Evolutionary conservation across 1,140 invertebrate genomes (phyloP).

Genomic region (Monochamus saltuarius): DNA sequence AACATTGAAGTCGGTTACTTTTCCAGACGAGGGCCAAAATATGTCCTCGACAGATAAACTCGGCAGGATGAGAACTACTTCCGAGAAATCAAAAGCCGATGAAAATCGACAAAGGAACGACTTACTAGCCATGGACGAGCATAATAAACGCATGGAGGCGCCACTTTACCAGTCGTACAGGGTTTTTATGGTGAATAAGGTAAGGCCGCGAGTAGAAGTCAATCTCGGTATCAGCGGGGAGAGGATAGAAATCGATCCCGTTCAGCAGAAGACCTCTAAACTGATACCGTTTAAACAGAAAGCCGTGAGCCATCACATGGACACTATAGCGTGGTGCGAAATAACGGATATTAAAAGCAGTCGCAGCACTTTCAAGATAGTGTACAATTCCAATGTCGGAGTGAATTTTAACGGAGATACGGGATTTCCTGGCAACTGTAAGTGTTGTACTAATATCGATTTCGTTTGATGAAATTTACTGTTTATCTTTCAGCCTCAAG

Average conservation of each 20-base stretch:
- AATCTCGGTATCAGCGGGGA: conserved; percentile 82
- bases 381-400: conserved; percentile 53
- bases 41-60: conserved; percentile 12
- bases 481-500: conserved; percentile 47
- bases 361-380: conserved; percentile 64
- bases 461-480: conserved; percentile 9
- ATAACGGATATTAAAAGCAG: conserved; percentile 67
- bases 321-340: conserved; percentile 83
- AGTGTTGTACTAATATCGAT: conserved; percentile 4
- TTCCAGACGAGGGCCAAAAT: conserved; percentile 18
- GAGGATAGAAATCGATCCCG: conserved; percentile 87
- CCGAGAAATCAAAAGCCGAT: conserved; percentile 32
- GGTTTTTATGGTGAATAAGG: conserved; percentile 76
- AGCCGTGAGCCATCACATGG: conserved; percentile 78
- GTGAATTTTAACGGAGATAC: conserved; percentile 7
- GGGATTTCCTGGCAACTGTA: conserved; percentile 17
- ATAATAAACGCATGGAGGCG: conserved; percentile 75
- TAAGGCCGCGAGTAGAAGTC: conserved; percentile 78
- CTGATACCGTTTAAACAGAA: conserved; percentile 69
- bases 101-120: conserved; percentile 37
- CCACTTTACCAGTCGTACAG: conserved; percentile 82
- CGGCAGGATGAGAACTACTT: conserved; percentile 21
- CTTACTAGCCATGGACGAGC: conserved; percentile 57
- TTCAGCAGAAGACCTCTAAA: conserved; percentile 68
- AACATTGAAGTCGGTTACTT: conserved; percentile 25